Evolutionary conservation across 2,113 vertebrate species (phyloP), one percentile per base, ranked within the genome.

Genomic region (Cebus imitator): DNA sequence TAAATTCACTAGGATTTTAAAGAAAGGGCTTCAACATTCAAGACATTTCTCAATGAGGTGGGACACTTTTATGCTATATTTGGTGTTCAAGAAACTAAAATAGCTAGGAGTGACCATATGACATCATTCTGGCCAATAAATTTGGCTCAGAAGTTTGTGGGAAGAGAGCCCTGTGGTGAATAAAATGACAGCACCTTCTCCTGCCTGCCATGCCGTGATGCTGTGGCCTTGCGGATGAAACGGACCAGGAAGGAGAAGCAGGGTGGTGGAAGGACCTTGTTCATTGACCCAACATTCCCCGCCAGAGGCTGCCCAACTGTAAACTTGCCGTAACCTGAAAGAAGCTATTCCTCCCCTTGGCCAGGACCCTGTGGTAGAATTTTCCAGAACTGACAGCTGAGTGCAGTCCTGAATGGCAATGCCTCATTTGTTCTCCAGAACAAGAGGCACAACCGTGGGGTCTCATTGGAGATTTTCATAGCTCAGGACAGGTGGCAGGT

Each of bases 391-490:
- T 8, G 25, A 66, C 6, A 10, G 1, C 3, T 2, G 23, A 11
- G 1, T 16, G 57, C 10, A 2, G 7, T 6, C 8, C 48, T 58
- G 21, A 1, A 12, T 3, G 4, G 32, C 13, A 40, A 17, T 11
- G 5, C 50, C 52, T 7, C 43, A 0, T 6, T 64, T 1, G 9
- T 18, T 17, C 14, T 10, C 81, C 23, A 25, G 48, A 40, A 21
- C 25, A 7, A 23, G 35, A 64, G 14, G 7, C 4, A 3, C 0
- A 16, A 14, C 27, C 0, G 0, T 10, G 23, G 20, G 6, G 23
- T 6, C 0, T n/a, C 30, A 0, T 0, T 4, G 0, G 55, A 45
- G 45, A 17, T 0, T 16, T 32, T 16, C 30, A 14, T 6, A 9
- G 40, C 80, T 25, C 5, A 5, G 40, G 48, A 37, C 45, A n/a